Percentiles rank a stretch among this genome's conserved stretches.
Evolutionary conservation across 2,113 vertebrate genomes (phyloP).

Genomic region (Dermatemys mawii): DNA sequence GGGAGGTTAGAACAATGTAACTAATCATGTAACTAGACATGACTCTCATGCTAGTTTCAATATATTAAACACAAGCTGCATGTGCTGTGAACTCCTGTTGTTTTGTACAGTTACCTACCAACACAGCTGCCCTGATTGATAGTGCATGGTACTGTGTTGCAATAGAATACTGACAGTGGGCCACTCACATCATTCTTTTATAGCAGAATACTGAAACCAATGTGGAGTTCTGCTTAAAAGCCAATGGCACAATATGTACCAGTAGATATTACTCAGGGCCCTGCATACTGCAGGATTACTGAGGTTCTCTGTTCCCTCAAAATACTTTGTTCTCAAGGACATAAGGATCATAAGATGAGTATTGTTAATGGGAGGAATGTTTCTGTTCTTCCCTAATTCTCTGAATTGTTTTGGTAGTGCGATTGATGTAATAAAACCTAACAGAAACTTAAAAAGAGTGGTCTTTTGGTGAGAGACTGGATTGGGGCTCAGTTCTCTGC

Average conservation of each 20-base stretch:
- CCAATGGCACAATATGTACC: background rate
- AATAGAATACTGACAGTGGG: fast-evolving
- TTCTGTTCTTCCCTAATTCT: background rate
- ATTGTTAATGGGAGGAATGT: background rate
- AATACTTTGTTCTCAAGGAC: background rate
- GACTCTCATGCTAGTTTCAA: conserved; percentile 33
- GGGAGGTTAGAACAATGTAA: background rate
- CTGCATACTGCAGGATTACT: conserved; percentile 12
- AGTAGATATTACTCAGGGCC: background rate
- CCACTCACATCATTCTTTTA: background rate
- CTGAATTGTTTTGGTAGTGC: background rate
- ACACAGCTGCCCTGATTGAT: fast-evolving
- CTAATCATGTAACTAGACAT: background rate
- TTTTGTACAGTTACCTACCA: background rate
- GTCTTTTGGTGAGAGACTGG: background rate
- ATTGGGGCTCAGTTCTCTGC: background rate
- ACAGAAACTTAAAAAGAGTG: background rate
- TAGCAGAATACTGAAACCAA: background rate
- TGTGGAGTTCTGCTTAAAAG: conserved; percentile 5
- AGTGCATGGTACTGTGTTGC: background rate
- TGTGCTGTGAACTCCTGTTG: background rate
- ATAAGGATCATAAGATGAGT: background rate
- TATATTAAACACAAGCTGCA: background rate
- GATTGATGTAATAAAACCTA: background rate
- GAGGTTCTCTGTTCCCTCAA: background rate